These are phyloP conservation scores for Anthonomus grandis DNA, from an alignment of 1,140 invertebrate species.

Conservation along the genomic window DNA sequence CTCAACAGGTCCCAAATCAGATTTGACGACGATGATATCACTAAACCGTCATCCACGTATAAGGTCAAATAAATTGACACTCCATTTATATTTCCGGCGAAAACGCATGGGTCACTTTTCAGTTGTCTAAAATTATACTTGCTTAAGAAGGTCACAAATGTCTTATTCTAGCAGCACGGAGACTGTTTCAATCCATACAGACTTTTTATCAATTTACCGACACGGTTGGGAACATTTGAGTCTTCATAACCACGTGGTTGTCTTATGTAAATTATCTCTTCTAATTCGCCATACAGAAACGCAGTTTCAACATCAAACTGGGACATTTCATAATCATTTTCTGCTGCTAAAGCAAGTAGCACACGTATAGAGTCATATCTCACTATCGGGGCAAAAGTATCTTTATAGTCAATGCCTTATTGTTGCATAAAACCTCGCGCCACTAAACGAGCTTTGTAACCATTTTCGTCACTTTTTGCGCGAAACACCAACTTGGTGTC, in stretches of 20 bases:
- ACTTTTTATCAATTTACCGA: constrained; percentile 43
- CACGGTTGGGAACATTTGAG: constrained; percentile 7
- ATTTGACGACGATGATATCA: too few relatives aligned
- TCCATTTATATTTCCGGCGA: too few relatives aligned
- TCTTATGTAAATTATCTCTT: constrained; percentile 50
- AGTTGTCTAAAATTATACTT: too few relatives aligned
- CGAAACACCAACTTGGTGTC: constrained; percentile 44
- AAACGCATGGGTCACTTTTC: too few relatives aligned
- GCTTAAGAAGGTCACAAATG: too few relatives aligned
- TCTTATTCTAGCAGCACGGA: constrained; percentile 47
- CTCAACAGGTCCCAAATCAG: too few relatives aligned
- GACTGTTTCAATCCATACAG: constrained; percentile 52
- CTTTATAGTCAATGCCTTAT: constrained; percentile 44
- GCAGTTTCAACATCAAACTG: constrained; percentile 50
- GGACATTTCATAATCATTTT: constrained; percentile 40
- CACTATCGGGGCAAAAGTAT: constrained; percentile 46
- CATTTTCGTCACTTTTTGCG: constrained; percentile 23
- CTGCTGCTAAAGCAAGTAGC: constrained; percentile 43
- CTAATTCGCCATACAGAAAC: constrained; percentile 48
- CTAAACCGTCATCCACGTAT: too few relatives aligned
- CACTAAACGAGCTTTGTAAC: constrained; percentile 45
- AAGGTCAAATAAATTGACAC: too few relatives aligned
- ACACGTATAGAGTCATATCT: constrained; percentile 44
- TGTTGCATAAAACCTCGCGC: constrained; percentile 45
- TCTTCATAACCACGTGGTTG: constrained; percentile 41